Base-by-base conservation (phyloP, 2,113 vertebrate species). In the Lepus timidus region DNA sequence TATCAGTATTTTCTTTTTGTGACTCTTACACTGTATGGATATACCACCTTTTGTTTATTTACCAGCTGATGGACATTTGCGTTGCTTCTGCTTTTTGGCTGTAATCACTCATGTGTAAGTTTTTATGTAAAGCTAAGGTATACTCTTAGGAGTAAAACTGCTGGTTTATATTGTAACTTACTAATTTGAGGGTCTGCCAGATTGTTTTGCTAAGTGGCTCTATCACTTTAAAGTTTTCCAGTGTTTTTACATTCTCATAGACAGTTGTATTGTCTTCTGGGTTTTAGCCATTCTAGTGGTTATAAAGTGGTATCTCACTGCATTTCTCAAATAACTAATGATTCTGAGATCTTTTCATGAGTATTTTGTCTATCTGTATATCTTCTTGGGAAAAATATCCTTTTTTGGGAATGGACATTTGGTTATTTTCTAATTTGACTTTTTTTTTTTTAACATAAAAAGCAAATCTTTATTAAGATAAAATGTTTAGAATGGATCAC, bases 281-380 rank as follows among this genome's bases (percentile, higher is more conserved):
- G 65, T 2, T 93, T 62, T 27, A 74, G 81, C 83, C 51, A 80
- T 79, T 3, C n/a, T 52, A 85, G 8, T 82, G 33, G 22, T 31
- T 64, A 22, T 64, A 36, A 86, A 70, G 6, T 80, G 27, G 16
- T 79, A 36, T 80, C 52, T 70, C n/a, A 86, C 1, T 39, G 14
- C 61, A 96, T 25, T 92, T 95, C 36, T 33, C 36, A 65, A 84
- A 44, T 55, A 61, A 91, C 17, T 91, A 91, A 65, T 7, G 74
- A 78, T 71, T 25, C 17, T 51, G 44, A 84, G 19, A 83, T 75
- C 23, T 92, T 90, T 90, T 79, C 58, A 85, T n/a, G 2, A 90
- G 78, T 31, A 88, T 81, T 81, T 4, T 65, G 29, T 23, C 17
- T 39, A 86, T 61, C 7, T 83, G 12, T 65, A 11, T 93, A 76